Base-by-base conservation (phyloP, 2,797 vertebrate genomes). In the Channa striata region DNA sequence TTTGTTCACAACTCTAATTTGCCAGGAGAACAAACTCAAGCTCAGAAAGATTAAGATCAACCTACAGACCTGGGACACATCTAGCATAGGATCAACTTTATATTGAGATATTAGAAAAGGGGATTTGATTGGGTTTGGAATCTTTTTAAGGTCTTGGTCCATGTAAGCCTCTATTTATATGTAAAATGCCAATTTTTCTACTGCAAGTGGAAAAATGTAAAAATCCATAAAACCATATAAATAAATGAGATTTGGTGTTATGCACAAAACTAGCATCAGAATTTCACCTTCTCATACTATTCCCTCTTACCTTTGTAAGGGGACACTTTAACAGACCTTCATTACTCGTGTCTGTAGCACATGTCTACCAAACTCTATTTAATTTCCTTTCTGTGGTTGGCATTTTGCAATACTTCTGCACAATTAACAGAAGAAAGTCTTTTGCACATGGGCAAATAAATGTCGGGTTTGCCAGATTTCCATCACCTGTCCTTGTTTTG, bases 91-190 rank as follows among this genome's bases (percentile, higher is more conserved):
- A 58, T 65, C 20, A 52, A 20, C 33, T 76, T 65, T 52, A 57
- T 70, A 66, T 61, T 76, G 54, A 34, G 37, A 75, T 70, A 80
- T 76, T 71, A 68, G 21, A 1, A 30, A 67, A 58, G 13, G 43
- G 52, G 52, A 65, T 81, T 74, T 77, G 68, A 78, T 68, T 70
- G 42, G 20, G 50, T 67, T 53, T 64, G 57, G 56, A 56, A 58
- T 72, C 78, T 70, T 49, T 47, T n/a, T n/a, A n/a, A 58, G 46
- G 60, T 63, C 8, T 16, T 16, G 59, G 59, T 44, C 36, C 48
- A 43, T 40, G 16, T 60, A 60, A 72, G 49, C 52, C 13, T 33
- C 19, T 60, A 21, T 30, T 69, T 60, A 25, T 77, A 70, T 67
- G 12, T 51, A 51, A 80, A 80, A 21, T 54, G 52, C 16, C 64